Percentiles rank a stretch among this genome's conserved stretches.
Conservation (phyloP, 1,140 invertebrate species). For the Globodera rostochiensis region DNA sequence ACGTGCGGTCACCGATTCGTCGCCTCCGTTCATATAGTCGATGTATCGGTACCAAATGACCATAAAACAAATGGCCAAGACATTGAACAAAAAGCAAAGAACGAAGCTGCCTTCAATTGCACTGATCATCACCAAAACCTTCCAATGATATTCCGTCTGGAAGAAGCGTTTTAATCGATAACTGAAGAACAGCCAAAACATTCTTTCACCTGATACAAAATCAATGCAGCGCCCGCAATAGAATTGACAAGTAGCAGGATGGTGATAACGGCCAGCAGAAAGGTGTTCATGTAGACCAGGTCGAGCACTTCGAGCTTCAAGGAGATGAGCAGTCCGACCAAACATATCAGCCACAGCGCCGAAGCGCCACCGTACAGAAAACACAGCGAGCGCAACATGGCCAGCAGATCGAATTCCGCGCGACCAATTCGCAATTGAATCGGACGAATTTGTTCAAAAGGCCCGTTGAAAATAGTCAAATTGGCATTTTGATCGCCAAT, state of each 20-base stretch:
- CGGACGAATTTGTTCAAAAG: constrained; percentile 49
- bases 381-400: constrained; percentile 56
- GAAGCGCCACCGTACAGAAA: constrained; percentile 50
- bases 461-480: constrained; percentile 17
- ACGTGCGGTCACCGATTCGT: constrained; percentile 50
- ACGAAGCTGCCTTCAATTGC: constrained; percentile 52
- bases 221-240: constrained; percentile 46
- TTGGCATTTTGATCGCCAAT: constrained; percentile 2
- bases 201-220: constrained; percentile 60
- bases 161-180: background rate
- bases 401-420: constrained; percentile 51
- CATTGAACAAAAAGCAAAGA: constrained; percentile 49
- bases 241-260: constrained; percentile 56
- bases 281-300: constrained; percentile 59
- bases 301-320: constrained; percentile 57
- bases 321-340: constrained; percentile 55
- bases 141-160: constrained; percentile 54
- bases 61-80: constrained; percentile 47
- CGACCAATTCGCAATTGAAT: constrained; percentile 41
- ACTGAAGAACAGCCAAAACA: constrained; percentile 22
- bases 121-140: constrained; percentile 45
- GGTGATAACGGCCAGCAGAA: constrained; percentile 50
- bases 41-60: constrained; percentile 64
- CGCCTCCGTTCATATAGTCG: constrained; percentile 58
- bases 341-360: constrained; percentile 55